These are phyloP conservation scores for Cataglyphis rosenhaueri DNA, from an alignment of 2,888 invertebrate species.

Conservation along the genomic window DNA sequence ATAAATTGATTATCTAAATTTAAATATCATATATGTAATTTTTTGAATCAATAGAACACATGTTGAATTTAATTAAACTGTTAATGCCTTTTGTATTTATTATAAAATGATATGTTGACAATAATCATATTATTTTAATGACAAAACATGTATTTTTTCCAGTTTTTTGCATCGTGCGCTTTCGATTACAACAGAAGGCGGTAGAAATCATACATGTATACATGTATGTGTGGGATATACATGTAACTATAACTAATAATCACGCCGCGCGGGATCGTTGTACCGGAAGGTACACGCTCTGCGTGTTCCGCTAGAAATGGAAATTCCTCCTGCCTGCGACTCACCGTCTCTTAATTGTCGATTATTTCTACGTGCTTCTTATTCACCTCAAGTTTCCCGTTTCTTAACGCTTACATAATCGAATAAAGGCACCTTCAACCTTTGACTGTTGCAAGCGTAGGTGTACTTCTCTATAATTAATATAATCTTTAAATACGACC, in stretches of 20 bases:
- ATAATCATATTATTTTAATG: conserved; percentile 7
- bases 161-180: neutral
- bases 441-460: neutral
- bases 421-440: neutral
- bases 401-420: neutral
- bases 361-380: conserved; percentile 41
- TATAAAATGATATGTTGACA: neutral
- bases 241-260: conserved; percentile 65
- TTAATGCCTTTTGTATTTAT: neutral
- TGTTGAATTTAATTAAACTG: neutral
- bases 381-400: conserved; percentile 16
- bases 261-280: conserved; percentile 73
- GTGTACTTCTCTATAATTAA: neutral
- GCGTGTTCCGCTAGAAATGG: conserved; percentile 80
- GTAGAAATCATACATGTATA: conserved; percentile 12
- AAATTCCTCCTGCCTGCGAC: conserved; percentile 73
- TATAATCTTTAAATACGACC: neutral
- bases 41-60: neutral
- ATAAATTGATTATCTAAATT: neutral
- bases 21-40: neutral
- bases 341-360: conserved; percentile 57
- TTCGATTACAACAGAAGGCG: neutral
- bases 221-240: conserved; percentile 45
- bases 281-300: conserved; percentile 83
- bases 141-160: neutral